Evolutionary conservation across 2,888 invertebrate species (phyloP).

Genomic region (Drosophila multiciliata): DNA sequence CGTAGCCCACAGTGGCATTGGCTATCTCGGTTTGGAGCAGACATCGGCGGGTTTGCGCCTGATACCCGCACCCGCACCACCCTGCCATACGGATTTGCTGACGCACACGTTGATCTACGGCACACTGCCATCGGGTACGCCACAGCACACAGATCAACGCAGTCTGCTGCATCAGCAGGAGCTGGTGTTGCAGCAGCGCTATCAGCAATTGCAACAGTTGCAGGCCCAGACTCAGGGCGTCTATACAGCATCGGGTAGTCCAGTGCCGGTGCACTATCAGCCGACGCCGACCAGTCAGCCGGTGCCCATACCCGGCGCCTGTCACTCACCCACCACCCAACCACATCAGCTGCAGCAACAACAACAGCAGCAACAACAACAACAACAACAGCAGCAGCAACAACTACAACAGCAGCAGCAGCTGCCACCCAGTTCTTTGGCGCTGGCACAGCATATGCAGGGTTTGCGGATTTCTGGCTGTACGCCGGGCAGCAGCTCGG

Average conservation of each 20-base stretch:
- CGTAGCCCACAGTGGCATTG: constrained; percentile 49
- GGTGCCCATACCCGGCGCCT: constrained; percentile 68
- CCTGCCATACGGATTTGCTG: constrained; percentile 78
- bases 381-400: constrained; percentile 52
- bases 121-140: constrained; percentile 80
- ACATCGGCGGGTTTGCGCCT: constrained; percentile 64
- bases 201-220: constrained; percentile 83
- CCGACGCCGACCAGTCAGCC: constrained; percentile 60
- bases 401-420: no score
- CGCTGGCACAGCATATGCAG: constrained; percentile 83
- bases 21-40: constrained; percentile 67
- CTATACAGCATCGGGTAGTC: constrained; percentile 72
- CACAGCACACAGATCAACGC: constrained; percentile 79
- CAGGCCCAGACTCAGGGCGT: constrained; percentile 83
- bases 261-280: constrained; percentile 52
- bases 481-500: constrained; percentile 65
- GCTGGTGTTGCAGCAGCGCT: constrained; percentile 83
- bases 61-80: constrained; percentile 55
- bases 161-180: constrained; percentile 84
- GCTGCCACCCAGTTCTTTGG: constrained; percentile 52
- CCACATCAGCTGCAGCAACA: constrained; percentile 17
- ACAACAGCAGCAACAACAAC: constrained; percentile 11
- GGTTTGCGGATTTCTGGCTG: constrained; percentile 76
- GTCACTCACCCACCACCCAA: constrained; percentile 55
- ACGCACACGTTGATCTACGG: constrained; percentile 84